Percentiles rank a stretch among this genome's conserved stretches.
Conservation (phyloP, 1,140 invertebrate species). For the Aphaenogaster ashmeadi region DNA sequence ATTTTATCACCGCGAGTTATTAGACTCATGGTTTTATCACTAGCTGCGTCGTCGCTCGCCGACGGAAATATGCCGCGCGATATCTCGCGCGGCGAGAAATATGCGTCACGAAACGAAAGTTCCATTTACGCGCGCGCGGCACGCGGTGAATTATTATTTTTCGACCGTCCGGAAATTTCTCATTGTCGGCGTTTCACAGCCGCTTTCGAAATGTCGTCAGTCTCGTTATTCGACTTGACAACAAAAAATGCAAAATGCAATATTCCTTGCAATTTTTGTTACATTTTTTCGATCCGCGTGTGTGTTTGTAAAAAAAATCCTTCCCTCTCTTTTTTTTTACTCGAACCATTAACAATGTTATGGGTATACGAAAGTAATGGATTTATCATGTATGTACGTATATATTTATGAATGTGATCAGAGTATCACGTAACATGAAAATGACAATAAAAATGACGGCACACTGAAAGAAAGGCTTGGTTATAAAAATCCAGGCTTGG, state of each 20-base stretch:
- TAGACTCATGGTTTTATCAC: constrained; percentile 64
- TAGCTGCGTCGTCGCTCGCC: constrained; percentile 7
- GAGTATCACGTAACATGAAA: neutral
- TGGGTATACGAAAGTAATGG: neutral
- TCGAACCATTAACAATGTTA: neutral
- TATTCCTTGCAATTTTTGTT: constrained; percentile 3
- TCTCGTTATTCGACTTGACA: constrained; percentile 7
- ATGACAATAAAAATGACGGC: neutral
- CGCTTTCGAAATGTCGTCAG: constrained; percentile 2
- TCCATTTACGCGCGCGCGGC: constrained; percentile 17
- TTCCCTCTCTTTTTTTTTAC: neutral
- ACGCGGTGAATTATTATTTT: constrained; percentile 46
- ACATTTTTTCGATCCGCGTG: neutral
- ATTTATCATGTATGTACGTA: neutral
- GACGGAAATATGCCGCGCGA: constrained; percentile 35
- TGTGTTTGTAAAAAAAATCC: constrained; percentile 10
- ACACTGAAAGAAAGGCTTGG: no score
- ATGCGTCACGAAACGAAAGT: constrained; percentile 53
- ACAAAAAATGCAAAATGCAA: constrained; percentile 41
- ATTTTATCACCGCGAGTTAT: constrained; percentile 71
- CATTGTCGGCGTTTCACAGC: constrained; percentile 15
- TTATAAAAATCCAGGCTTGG: no score
- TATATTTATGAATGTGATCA: neutral
- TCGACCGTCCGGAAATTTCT: constrained; percentile 40
- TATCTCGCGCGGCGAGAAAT: constrained; percentile 50